A percentile compares a stretch with the other conserved stretches of the same genome.
Conservation (phyloP, 2,797 vertebrate species). For the Mycteria americana region DNA sequence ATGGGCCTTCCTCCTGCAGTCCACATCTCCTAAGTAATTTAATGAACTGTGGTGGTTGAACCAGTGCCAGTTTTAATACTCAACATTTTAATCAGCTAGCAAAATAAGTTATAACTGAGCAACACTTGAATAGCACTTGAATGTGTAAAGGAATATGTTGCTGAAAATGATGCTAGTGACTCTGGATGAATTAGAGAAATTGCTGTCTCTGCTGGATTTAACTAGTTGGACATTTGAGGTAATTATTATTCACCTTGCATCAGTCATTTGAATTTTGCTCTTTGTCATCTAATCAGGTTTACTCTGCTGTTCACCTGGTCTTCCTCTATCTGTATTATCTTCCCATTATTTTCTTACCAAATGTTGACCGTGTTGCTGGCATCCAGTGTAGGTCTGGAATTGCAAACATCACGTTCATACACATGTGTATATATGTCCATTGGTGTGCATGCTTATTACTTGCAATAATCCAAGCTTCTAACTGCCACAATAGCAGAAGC, state of each 20-base stretch:
- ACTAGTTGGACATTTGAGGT: neutral
- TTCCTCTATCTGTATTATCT: neutral
- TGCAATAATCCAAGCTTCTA: neutral
- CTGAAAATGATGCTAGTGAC: neutral
- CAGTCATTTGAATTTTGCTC: neutral
- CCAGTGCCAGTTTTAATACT: slow-evolving; percentile 58
- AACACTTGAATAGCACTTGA: slow-evolving; percentile 41
- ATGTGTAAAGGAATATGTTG: slow-evolving; percentile 3
- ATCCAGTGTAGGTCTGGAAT: neutral
- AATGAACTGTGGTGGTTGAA: slow-evolving; percentile 61
- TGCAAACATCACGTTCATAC: neutral
- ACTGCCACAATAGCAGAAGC: neutral
- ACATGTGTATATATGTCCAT: too few relatives aligned
- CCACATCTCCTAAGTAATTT: slow-evolving; percentile 64
- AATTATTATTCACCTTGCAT: neutral
- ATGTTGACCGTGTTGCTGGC: neutral
- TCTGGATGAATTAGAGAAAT: slow-evolving; percentile 2
- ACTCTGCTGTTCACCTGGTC: neutral
- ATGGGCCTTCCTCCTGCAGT: slow-evolving; percentile 31
- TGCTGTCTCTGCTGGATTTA: neutral
- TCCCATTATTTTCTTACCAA: neutral
- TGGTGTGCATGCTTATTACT: neutral
- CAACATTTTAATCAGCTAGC: slow-evolving; percentile 61
- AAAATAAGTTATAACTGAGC: slow-evolving; percentile 53
- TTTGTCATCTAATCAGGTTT: neutral